Evolutionary conservation across 2,113 vertebrate species (phyloP).

Genomic region (Theristicus caerulescens): DNA sequence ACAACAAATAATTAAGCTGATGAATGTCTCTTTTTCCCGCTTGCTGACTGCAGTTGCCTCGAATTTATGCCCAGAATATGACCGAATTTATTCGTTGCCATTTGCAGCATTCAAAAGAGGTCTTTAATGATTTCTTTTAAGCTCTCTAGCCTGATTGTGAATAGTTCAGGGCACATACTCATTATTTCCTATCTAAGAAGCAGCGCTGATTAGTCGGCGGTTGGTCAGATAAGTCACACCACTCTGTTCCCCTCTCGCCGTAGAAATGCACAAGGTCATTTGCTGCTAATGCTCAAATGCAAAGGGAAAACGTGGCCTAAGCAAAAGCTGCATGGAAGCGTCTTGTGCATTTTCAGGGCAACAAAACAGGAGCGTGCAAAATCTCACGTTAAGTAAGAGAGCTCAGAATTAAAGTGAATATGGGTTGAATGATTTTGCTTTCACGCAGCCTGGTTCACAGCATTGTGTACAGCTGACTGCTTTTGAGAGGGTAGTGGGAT

Average conservation of each 20-base stretch:
- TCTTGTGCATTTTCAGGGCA: background rate
- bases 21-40: background rate
- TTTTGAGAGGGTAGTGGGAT: background rate
- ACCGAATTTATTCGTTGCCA: background rate
- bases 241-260: background rate
- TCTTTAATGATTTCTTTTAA: slow-evolving; percentile 60
- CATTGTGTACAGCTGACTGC: background rate
- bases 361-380: background rate
- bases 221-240: slow-evolving; percentile 53
- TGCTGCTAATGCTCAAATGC: background rate
- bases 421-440: background rate
- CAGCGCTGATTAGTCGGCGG: background rate
- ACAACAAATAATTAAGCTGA: slow-evolving; percentile 46
- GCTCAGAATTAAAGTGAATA: background rate
- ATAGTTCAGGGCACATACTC: slow-evolving; percentile 22
- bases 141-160: slow-evolving; percentile 32
- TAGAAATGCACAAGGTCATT: slow-evolving; percentile 31
- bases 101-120: slow-evolving; percentile 23
- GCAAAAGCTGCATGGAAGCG: background rate
- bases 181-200: slow-evolving; percentile 52
- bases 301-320: background rate
- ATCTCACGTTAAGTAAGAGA: background rate
- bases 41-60: background rate
- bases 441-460: background rate
- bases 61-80: slow-evolving; percentile 36